Evolutionary conservation across 2,888 invertebrate species (phyloP).

Genomic region (Leptinotarsa haldemani): DNA sequence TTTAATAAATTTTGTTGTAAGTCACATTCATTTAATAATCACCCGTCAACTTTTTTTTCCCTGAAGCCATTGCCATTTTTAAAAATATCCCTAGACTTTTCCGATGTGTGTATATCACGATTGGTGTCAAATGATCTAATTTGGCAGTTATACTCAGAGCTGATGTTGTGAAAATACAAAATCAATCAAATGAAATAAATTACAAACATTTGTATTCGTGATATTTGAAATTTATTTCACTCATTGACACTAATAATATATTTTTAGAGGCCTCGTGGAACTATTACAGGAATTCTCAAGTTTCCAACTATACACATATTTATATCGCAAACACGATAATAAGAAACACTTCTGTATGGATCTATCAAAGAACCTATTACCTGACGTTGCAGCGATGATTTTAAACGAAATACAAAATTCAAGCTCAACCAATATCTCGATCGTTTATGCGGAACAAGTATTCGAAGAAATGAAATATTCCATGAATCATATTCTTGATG

Average conservation of each 20-base stretch:
- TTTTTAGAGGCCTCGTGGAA: constrained; percentile 27
- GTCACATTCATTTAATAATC: too few relatives aligned
- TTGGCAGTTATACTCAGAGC: too few relatives aligned
- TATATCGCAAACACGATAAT: constrained; percentile 22
- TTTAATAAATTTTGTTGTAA: too few relatives aligned
- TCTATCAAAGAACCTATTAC: constrained; percentile 37
- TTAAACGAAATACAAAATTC: constrained; percentile 24
- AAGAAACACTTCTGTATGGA: constrained; percentile 37
- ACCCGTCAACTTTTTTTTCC: too few relatives aligned
- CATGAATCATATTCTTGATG: constrained; percentile 23
- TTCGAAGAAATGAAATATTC: constrained; percentile 29
- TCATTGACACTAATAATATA: neutral
- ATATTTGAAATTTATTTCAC: neutral
- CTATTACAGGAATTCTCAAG: constrained; percentile 32
- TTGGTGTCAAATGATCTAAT: too few relatives aligned
- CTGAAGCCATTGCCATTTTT: too few relatives aligned
- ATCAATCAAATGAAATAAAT: neutral
- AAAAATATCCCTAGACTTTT: too few relatives aligned
- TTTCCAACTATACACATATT: constrained; percentile 37
- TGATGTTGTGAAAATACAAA: too few relatives aligned
- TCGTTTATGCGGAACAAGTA: constrained; percentile 1
- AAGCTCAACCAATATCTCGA: constrained; percentile 9
- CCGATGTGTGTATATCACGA: too few relatives aligned
- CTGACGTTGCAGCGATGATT: constrained; percentile 34
- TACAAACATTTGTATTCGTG: neutral